These are phyloP conservation scores for Busseola fusca DNA, from an alignment of 2,888 invertebrate species.

Conservation along the genomic window DNA sequence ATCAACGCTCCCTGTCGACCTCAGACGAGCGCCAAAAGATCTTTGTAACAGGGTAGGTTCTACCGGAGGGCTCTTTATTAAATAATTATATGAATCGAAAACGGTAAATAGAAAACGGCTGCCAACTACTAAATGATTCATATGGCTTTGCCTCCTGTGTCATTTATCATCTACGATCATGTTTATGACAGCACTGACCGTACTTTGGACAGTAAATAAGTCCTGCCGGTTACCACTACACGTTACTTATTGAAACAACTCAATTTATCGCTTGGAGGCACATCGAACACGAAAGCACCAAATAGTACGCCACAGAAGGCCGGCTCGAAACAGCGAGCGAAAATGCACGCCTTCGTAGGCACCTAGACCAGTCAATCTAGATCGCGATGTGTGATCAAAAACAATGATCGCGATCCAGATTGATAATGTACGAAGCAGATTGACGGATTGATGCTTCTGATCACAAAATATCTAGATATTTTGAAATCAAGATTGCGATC, in stretches of 20 bases:
- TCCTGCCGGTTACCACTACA: neutral
- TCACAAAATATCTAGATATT: too few relatives aligned
- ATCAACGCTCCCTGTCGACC: neutral
- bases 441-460: too few relatives aligned
- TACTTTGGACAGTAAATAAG: slow-evolving; percentile 24
- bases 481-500: too few relatives aligned
- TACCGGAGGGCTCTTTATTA: neutral
- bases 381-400: too few relatives aligned
- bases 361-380: too few relatives aligned
- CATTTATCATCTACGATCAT: neutral
- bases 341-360: too few relatives aligned
- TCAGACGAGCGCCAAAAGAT: neutral
- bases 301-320: slow-evolving; percentile 5
- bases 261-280: slow-evolving; percentile 24
- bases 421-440: too few relatives aligned
- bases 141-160: neutral
- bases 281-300: neutral
- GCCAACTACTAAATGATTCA: neutral
- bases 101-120: neutral
- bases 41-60: neutral
- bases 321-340: neutral
- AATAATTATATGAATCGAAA: neutral
- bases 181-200: slow-evolving; percentile 1
- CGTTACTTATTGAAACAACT: slow-evolving; percentile 41
- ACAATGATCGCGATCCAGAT: too few relatives aligned